Conservation (phyloP, 2,113 vertebrate genomes). For the Hymenochirus boettgeri region DNA sequence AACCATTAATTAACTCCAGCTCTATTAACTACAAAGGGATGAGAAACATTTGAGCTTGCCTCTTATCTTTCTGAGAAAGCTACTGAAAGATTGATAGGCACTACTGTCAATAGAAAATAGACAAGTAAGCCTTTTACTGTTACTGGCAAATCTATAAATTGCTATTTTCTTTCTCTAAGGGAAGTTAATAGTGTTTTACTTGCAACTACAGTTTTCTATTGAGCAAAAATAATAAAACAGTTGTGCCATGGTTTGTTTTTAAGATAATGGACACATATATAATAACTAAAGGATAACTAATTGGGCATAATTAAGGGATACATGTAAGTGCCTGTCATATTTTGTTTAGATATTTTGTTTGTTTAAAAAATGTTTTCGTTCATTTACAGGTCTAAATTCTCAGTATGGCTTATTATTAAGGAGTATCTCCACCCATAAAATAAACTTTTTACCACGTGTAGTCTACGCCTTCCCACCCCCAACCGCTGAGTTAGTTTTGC, state of each 20-base stretch:
- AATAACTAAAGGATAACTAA: too few relatives aligned
- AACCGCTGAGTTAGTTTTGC: too few relatives aligned
- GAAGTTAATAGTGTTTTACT: conserved; percentile 32
- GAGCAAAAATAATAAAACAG: background rate
- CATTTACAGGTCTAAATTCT: too few relatives aligned
- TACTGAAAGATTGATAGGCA: conserved; percentile 15
- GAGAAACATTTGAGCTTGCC: conserved; percentile 29
- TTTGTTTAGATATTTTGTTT: too few relatives aligned
- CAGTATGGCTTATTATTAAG: too few relatives aligned
- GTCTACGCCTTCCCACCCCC: too few relatives aligned
- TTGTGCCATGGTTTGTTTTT: background rate
- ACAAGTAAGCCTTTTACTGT: conserved; percentile 1
- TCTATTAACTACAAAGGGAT: conserved; percentile 18
- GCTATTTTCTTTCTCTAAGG: background rate
- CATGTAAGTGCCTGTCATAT: too few relatives aligned
- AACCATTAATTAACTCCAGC: conserved; percentile 17
- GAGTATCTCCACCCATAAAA: too few relatives aligned
- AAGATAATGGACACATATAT: too few relatives aligned
- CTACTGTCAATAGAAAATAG: conserved; percentile 39
- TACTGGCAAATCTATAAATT: conserved; percentile 19
- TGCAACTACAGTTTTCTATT: background rate
- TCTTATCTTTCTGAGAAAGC: conserved; percentile 19
- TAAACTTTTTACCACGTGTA: too few relatives aligned
- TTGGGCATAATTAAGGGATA: too few relatives aligned
- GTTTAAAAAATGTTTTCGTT: too few relatives aligned